Evolutionary conservation across 2,888 invertebrate species (phyloP), one percentile per base, ranked within the genome.

Genomic region (Capitulum mitella): DNA sequence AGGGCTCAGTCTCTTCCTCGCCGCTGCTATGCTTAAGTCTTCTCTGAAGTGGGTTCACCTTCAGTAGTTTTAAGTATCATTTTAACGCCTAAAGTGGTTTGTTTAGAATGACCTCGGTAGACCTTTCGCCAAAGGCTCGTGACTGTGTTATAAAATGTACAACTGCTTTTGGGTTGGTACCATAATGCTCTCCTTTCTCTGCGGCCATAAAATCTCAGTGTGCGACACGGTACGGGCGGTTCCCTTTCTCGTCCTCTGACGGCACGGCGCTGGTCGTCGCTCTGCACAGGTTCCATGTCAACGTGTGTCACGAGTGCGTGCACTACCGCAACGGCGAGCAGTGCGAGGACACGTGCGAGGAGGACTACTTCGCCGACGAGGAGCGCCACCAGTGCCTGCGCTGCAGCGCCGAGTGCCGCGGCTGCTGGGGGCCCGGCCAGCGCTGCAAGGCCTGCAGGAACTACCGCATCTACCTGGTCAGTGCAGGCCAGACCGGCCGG

Each of bases 291-390:
- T 82, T 82, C 80, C 82, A 82, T 77, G 79, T 80, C 32, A 82
- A 81, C 61, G 92, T 94, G 12, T 98, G 97, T 85, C 91, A 92
- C 83, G 92, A 93, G 82, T 98, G 98, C 85, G 90, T 91, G 46
- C 92, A 92, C 79, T 97, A 92, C 85, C 93, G 93, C 83, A 90
- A 92, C 80, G 93, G 92, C 0, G 94, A 94, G 84, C 94, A 95
- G 84, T 97, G 96, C 84, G 95, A 94, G 84, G 93, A 95, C 81
- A 92, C 93, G 84, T 97, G 97, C 84, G 93, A 94, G 0, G 85
- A 89, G 0, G 94, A 95, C 84, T 92, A 94, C 84, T 97, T 91
- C 84, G 92, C 94, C 0, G 93, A 95, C 83, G 89, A 91, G 80
- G 87, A 87, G 0, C 89, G 89, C 32, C 91, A 91, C 82, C 88